phyloP scores from a whole-genome alignment of 2,113 vertebrate genomes.

The Eublepharis macularius region DNA sequence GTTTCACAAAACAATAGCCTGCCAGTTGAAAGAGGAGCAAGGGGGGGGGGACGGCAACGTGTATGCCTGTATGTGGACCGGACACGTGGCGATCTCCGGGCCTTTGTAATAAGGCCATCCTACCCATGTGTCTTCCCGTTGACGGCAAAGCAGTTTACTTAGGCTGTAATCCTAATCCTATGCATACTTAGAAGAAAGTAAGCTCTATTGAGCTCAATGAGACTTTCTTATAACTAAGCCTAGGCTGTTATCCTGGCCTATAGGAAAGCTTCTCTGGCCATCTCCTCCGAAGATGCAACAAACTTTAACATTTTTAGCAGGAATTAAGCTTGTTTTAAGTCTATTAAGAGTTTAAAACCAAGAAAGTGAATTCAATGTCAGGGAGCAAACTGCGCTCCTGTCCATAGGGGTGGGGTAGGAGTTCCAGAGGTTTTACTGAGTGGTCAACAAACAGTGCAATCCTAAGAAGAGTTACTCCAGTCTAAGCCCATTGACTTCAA shows the following conservation, averaged over 20 bases:
- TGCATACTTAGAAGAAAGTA: not conserved
- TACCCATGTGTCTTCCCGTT: not conserved
- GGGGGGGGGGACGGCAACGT: not conserved
- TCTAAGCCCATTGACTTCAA: too few relatives aligned
- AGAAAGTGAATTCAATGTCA: not conserved
- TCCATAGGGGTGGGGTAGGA: not conserved
- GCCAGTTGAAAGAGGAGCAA: constrained; percentile 49
- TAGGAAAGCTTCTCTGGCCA: constrained; percentile 26
- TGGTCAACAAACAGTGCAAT: too few relatives aligned
- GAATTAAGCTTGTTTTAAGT: not conserved
- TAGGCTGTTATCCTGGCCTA: constrained; percentile 45
- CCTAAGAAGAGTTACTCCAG: too few relatives aligned
- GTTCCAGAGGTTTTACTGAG: not conserved
- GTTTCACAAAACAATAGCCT: constrained; percentile 75
- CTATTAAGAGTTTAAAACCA: not conserved
- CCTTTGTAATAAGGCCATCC: not conserved
- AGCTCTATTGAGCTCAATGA: not conserved
- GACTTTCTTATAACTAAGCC: not conserved
- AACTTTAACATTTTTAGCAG: not conserved
- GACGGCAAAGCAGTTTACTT: not conserved
- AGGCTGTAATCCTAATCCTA: too few relatives aligned
- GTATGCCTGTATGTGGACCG: too few relatives aligned
- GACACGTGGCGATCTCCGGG: constrained; percentile 43
- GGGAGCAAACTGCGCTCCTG: not conserved
- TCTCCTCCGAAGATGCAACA: constrained; percentile 41